phyloP scores from a whole-genome alignment of 2,888 invertebrate species.

The Choreutis nemorana region DNA sequence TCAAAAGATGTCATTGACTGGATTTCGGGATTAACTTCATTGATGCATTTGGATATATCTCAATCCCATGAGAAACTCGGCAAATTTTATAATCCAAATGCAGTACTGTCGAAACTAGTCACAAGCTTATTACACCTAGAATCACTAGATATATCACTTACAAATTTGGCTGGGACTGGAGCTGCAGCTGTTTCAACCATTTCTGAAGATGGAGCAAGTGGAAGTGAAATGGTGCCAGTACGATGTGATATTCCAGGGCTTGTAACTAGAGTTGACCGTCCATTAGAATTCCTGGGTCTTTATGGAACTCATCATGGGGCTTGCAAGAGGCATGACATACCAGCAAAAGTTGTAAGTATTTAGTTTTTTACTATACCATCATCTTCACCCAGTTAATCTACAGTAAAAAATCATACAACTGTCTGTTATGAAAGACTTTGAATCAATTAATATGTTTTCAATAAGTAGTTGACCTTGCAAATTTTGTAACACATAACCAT shows the following conservation, averaged over 20 bases:
- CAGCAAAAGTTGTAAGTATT: constrained; percentile 79
- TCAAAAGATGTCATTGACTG: constrained; percentile 69
- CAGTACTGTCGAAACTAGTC: constrained; percentile 75
- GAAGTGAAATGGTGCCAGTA: constrained; percentile 27
- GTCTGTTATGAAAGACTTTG: too few species aligned
- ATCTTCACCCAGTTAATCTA: too few species aligned
- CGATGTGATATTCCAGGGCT: constrained; percentile 88
- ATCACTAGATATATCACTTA: constrained; percentile 94
- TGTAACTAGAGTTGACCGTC: constrained; percentile 74
- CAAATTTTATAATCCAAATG: constrained; percentile 78
- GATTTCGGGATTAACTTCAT: constrained; percentile 63
- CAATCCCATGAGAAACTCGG: constrained; percentile 76
- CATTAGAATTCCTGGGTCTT: constrained; percentile 89
- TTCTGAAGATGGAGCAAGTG: constrained; percentile 21
- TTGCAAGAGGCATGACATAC: constrained; percentile 89
- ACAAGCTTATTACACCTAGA: constrained; percentile 76
- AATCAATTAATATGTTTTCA: too few species aligned
- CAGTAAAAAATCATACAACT: too few species aligned
- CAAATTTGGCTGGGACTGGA: constrained; percentile 91
- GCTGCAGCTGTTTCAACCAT: constrained; percentile 64
- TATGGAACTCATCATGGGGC: constrained; percentile 91
- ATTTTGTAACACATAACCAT: too few species aligned
- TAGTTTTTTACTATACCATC: too few species aligned
- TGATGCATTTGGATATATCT: constrained; percentile 85
- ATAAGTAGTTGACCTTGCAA: too few species aligned